Conservation (phyloP, 2,113 vertebrate genomes). For the Anguilla rostrata region DNA sequence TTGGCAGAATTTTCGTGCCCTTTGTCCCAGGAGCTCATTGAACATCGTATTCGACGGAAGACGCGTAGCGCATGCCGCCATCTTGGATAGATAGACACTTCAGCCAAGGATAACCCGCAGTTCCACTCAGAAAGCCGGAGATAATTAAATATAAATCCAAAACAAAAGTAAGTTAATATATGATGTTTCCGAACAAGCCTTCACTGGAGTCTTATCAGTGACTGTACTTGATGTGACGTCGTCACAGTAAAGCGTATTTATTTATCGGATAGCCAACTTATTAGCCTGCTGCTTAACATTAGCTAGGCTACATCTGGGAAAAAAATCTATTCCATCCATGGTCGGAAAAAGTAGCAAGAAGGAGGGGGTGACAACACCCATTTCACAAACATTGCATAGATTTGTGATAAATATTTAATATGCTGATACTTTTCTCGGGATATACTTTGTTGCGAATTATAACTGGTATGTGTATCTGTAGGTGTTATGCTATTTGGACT, state of each 20-base stretch:
- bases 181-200: background rate
- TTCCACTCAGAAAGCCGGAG: background rate
- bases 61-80: conserved; percentile 17
- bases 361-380: background rate
- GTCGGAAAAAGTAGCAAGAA: background rate
- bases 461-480: background rate
- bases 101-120: conserved; percentile 9
- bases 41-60: conserved; percentile 12
- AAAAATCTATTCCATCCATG: background rate
- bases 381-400: background rate
- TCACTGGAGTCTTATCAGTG: background rate
- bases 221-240: background rate
- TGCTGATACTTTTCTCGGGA: background rate
- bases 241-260: background rate
- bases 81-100: conserved; percentile 21
- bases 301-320: background rate
- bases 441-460: background rate
- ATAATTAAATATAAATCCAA: background rate
- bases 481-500: background rate
- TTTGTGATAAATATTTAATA: background rate
- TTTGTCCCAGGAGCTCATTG: background rate
- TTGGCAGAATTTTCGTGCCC: conserved; percentile 9
- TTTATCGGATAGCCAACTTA: background rate
- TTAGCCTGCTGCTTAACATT: background rate
- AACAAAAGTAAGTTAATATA: conserved; percentile 4